Evolutionary conservation across 1,140 invertebrate genomes (phyloP).

Genomic region (Drosophila aff.): DNA sequence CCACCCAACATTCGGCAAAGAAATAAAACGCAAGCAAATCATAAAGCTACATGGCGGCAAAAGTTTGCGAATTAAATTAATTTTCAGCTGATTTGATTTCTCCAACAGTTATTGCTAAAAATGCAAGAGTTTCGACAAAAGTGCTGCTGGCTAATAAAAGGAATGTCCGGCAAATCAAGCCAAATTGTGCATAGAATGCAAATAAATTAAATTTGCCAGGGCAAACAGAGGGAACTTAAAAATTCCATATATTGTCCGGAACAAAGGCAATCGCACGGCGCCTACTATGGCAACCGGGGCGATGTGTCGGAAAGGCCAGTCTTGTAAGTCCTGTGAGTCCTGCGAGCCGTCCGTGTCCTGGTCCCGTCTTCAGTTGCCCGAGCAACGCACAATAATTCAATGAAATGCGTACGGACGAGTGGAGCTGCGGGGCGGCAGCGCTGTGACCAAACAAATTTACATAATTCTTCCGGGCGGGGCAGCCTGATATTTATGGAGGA

Average conservation of each 20-base stretch:
- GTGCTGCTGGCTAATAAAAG: constrained; percentile 9
- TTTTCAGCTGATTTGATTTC: constrained; percentile 81
- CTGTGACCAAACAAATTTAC: constrained; percentile 73
- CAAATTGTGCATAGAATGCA: constrained; percentile 37
- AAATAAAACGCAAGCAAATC: constrained; percentile 56
- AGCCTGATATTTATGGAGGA: constrained; percentile 75
- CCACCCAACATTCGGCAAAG: constrained; percentile 8
- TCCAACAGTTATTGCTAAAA: constrained; percentile 59
- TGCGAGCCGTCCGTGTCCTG: background rate
- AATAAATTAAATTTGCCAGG: constrained; percentile 48
- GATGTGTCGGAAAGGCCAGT: constrained; percentile 29
- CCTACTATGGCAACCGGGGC: constrained; percentile 37
- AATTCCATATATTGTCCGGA: constrained; percentile 33
- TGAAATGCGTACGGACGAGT: constrained; percentile 36
- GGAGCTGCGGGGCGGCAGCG: constrained; percentile 31
- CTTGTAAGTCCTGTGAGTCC: background rate
- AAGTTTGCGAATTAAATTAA: constrained; percentile 82
- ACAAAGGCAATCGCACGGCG: constrained; percentile 30
- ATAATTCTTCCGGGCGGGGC: constrained; percentile 65
- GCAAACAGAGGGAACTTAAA: constrained; percentile 15
- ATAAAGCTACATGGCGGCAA: constrained; percentile 71
- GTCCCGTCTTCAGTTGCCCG: constrained; percentile 17
- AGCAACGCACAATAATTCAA: constrained; percentile 60
- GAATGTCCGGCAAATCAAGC: constrained; percentile 31
- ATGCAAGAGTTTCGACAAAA: constrained; percentile 50